phyloP scores from a whole-genome alignment of 2,113 vertebrate genomes.

The Chroicocephalus ridibundus region DNA sequence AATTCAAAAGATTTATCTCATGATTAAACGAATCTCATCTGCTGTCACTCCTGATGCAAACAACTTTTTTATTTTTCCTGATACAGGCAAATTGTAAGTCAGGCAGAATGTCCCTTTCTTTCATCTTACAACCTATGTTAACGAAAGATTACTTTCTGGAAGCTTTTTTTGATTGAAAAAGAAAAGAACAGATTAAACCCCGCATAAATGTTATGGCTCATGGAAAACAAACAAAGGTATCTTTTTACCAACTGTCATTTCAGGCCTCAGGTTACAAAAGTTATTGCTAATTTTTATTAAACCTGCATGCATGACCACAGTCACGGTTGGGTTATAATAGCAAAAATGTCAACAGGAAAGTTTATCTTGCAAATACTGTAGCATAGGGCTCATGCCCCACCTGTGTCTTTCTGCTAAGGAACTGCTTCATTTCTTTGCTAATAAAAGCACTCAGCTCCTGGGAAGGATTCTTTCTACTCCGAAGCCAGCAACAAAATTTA shows the following conservation, averaged over 20 bases:
- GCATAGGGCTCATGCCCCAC: neutral
- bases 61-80: neutral
- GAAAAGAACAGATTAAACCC: neutral
- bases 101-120: neutral
- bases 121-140: neutral
- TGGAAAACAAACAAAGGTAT: slow-evolving; percentile 16
- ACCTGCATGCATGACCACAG: neutral
- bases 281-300: slow-evolving; percentile 37
- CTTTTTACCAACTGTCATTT: neutral
- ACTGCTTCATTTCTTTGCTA: neutral
- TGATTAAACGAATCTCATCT: neutral
- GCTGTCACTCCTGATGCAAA: neutral
- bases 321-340: neutral
- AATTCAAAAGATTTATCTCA: neutral
- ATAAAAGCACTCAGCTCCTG: neutral
- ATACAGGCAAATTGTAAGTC: neutral
- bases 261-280: neutral
- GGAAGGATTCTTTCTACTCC: neutral
- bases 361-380: neutral
- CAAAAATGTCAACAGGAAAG: neutral
- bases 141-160: neutral
- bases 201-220: neutral
- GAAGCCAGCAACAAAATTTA: neutral
- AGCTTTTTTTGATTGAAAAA: neutral
- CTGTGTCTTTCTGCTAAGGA: neutral